Base-by-base conservation (phyloP, 1,140 invertebrate species). In the Dreissena rostriformis region DNA sequence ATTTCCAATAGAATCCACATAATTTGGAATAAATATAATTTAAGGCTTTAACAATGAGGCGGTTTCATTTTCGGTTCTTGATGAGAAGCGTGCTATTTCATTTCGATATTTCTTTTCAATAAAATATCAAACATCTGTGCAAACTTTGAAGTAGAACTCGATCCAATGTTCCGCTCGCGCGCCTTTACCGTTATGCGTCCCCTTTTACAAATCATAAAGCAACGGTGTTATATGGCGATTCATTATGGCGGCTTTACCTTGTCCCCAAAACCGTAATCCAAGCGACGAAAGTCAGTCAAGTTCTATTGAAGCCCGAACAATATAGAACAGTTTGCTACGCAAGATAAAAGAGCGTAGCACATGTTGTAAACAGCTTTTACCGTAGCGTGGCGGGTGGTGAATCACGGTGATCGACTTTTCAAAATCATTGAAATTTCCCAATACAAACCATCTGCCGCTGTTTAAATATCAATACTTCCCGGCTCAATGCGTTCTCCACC, bases 181-280 rank as follows among this genome's bases (percentile, higher is more conserved):
- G 79, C 79, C 15, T 81, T 73, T 81, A 81, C 79, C 79, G 79
- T 81, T 81, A 81, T 52, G 53, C 55, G n/a, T 51, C 7, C 22
- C 28, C 52, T 72, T n/a, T 72, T 49, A 49, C 17, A 72, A n/a
- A 29, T 26, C 70, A 72, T n/a, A n/a, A 55, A 14, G 68, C 76
- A 68, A 17, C 55, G 53, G 26, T 53, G 26, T 53, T 70, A 19
- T 52, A 53, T 19, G 51, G 53, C 57, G 52, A 72, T 51, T 52
- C 79, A 61, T 61, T 81, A 73, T 81, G 73, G 65, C 79, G 53
- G 71, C 71, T 53, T 65, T 53, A n/a, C 22, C 52, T 22, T 11
- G 24, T 22, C 61, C 24, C 11, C 61, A 5, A 63, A 22, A 63
- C 24, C 24, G 19, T 63, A 63, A 63, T 63, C 39, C 4, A 39